Evolutionary conservation across 2,888 invertebrate genomes (phyloP).

Genomic region (Phortica magna): DNA sequence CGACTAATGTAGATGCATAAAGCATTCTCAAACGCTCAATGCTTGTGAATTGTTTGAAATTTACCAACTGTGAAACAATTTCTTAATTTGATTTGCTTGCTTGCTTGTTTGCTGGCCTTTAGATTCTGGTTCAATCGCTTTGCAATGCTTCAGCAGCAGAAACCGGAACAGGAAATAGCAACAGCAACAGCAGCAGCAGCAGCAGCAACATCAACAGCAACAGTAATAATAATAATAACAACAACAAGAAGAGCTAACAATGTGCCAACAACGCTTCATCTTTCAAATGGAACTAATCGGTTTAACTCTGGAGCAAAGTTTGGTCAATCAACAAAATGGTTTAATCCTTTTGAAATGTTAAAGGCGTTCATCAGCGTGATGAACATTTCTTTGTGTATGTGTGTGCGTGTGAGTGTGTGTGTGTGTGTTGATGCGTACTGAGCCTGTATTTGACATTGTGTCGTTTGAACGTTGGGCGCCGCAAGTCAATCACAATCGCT

Average conservation of each 20-base stretch:
- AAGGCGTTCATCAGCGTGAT: neutral
- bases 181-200: neutral
- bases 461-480: neutral
- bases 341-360: constrained; percentile 26
- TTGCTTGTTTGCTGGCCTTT: neutral
- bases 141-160: neutral
- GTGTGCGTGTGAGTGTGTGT: too few species aligned
- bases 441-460: neutral
- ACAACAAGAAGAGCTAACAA: neutral
- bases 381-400: too few species aligned
- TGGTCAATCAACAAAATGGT: constrained; percentile 32
- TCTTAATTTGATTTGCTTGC: neutral
- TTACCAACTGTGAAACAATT: constrained; percentile 1
- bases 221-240: neutral
- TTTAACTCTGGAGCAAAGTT: constrained; percentile 22
- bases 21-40: neutral
- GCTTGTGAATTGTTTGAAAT: neutral
- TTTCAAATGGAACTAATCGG: constrained; percentile 28
- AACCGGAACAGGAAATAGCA: neutral
- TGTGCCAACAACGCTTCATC: neutral
- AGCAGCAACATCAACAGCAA: neutral
- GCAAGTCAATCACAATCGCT: constrained; percentile 17
- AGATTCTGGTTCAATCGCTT: neutral
- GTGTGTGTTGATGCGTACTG: neutral
- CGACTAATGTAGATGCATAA: too few species aligned